Evolutionary conservation across 2,797 vertebrate genomes (phyloP), one percentile per base, ranked within the genome.

Genomic region (Myiotriccus ornatus): DNA sequence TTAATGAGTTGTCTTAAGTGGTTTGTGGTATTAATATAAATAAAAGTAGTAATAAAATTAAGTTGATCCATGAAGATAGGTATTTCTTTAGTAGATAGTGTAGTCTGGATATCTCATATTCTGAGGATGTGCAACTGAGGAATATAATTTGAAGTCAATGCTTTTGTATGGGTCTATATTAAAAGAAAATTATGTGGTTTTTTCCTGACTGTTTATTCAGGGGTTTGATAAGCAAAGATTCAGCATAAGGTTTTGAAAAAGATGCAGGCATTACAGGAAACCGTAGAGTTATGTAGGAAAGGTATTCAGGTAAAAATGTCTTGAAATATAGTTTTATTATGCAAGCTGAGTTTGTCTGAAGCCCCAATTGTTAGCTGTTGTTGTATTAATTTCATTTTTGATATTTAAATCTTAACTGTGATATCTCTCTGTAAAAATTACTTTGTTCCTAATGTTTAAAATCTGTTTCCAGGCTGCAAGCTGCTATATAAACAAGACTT

Each of bases 401-500:
- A 12, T 95, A 87, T 93, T 91, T 95, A 83, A 94, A 64, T 90
- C 93, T 89, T 89, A 93, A 95, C 62, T 95, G 92, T 95, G 89
- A 93, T 95, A 91, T 92, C 84, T 94, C 77, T 92, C 85, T 96
- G 84, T 95, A 89, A 94, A 91, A 95, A 91, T 95, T 89, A 95
- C 69, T 90, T 87, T 97, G 87, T 97, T 97, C 90, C 84, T 94
- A 95, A 94, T 93, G 80, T 93, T 96, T 96, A 95, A 97, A 96
- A 79, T 70, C 96, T 96, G 65, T 96, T 96, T 98, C 82, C 98
- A 99, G 99, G 99, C 82, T 99, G 99, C 96, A 99, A 99, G 97
- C 98, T 99, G 87, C 97, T 99, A 74, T 99, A 98, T 97, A 99
- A 99, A 98, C 99, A 99, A 97, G 99, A 99, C 96, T 99, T 99